Conservation (phyloP, 2,888 invertebrate genomes). For the Melanophora roralis region DNA sequence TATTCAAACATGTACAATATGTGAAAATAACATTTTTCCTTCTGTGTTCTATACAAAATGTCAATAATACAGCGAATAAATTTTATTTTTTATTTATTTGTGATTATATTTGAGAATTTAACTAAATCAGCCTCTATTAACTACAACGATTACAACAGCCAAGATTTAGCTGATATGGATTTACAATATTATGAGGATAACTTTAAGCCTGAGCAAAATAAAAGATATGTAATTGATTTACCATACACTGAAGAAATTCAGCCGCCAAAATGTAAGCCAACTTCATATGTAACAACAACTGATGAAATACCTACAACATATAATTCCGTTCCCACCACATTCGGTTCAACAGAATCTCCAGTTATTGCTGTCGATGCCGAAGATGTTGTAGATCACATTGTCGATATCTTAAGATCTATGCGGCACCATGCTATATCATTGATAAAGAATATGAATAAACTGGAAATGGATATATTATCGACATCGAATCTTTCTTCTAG, state of each 20-base stretch:
- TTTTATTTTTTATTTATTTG: conserved; percentile 38
- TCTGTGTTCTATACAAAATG: conserved; percentile 3
- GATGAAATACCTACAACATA: neutral
- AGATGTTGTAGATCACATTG: conserved; percentile 59
- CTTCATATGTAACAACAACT: neutral
- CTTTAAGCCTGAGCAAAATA: neutral
- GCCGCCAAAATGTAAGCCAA: neutral
- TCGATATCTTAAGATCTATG: conserved; percentile 55
- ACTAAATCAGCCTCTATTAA: neutral
- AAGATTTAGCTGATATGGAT: neutral
- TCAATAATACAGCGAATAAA: neutral
- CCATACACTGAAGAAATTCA: neutral
- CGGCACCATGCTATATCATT: conserved; percentile 56
- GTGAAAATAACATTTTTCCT: neutral
- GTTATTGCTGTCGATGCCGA: conserved; percentile 30
- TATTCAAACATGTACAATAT: no score
- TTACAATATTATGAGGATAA: conserved; percentile 10
- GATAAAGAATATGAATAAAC: conserved; percentile 58
- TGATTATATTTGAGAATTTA: conserved; percentile 9
- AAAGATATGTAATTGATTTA: neutral
- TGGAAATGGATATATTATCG: conserved; percentile 60
- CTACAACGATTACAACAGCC: conserved; percentile 1
- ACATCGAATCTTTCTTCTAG: neutral
- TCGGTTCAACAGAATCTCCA: neutral
- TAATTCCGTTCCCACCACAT: neutral